Conservation (phyloP, 2,113 vertebrate genomes). For the Datnioides undecimradiatus region DNA sequence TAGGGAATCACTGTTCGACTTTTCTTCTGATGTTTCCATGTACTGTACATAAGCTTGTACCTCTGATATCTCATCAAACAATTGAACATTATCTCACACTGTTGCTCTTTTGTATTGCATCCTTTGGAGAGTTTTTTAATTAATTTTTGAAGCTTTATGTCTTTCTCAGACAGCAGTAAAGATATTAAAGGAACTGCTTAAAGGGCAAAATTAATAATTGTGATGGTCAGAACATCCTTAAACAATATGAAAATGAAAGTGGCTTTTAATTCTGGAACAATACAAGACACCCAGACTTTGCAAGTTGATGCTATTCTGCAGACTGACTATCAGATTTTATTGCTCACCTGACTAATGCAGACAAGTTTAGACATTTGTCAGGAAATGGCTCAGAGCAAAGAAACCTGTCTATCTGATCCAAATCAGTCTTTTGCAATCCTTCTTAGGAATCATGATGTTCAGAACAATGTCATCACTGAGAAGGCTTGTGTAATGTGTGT, state of each 20-base stretch:
- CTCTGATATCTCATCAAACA: conserved; percentile 4
- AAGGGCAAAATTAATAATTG: no score
- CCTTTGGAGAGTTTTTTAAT: neutral
- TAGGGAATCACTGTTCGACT: neutral
- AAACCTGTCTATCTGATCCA: conserved; percentile 12
- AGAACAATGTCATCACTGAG: neutral
- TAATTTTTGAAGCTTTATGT: no score
- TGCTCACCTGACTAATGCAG: neutral
- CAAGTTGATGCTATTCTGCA: neutral
- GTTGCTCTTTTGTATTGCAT: no score
- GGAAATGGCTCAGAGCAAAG: conserved; percentile 33
- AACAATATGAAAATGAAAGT: no score
- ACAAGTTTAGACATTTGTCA: conserved; percentile 43
- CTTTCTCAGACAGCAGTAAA: no score
- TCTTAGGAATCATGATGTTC: neutral
- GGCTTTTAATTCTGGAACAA: neutral
- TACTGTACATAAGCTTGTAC: neutral
- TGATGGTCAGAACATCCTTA: no score
- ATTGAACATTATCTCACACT: neutral
- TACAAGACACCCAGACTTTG: neutral
- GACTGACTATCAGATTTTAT: neutral
- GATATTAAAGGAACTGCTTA: no score
- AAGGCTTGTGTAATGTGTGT: neutral
- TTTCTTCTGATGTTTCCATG: neutral
- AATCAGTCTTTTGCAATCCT: neutral